Conservation (phyloP, 2,113 vertebrate genomes). For the Macroglossus sobrinus region DNA sequence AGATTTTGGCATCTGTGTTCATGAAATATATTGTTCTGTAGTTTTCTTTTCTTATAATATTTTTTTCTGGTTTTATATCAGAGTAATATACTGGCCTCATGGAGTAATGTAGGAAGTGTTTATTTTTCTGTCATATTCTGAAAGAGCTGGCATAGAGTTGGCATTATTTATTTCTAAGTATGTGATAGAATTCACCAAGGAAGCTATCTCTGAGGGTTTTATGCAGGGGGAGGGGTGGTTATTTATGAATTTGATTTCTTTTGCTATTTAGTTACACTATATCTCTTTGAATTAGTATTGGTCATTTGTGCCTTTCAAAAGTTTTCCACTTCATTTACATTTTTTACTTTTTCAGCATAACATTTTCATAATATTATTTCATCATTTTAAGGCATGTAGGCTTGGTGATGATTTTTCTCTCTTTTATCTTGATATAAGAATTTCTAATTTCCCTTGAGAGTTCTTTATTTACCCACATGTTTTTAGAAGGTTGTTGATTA, state of each 20-base stretch:
- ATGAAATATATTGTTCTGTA: no score
- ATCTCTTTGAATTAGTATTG: neutral
- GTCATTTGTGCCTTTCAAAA: neutral
- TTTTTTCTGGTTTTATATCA: no score
- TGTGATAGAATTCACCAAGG: neutral
- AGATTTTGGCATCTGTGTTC: no score
- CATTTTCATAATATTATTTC: no score
- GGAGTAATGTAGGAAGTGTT: neutral
- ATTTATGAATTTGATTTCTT: neutral
- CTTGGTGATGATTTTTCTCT: neutral
- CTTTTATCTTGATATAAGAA: neutral
- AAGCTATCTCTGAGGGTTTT: neutral
- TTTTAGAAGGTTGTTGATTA: neutral
- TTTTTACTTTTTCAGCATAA: neutral
- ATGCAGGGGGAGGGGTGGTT: neutral
- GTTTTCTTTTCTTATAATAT: no score
- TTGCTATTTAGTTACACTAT: neutral
- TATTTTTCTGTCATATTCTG: neutral
- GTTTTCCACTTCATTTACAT: neutral
- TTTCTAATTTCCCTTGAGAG: neutral
- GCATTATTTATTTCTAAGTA: neutral
- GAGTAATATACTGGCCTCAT: no score
- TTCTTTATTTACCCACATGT: neutral
- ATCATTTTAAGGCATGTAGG: neutral
- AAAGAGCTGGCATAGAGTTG: neutral